These are phyloP conservation scores for Trichosurus vulpecula DNA, from an alignment of 2,797 vertebrate genomes.

Conservation along the genomic window DNA sequence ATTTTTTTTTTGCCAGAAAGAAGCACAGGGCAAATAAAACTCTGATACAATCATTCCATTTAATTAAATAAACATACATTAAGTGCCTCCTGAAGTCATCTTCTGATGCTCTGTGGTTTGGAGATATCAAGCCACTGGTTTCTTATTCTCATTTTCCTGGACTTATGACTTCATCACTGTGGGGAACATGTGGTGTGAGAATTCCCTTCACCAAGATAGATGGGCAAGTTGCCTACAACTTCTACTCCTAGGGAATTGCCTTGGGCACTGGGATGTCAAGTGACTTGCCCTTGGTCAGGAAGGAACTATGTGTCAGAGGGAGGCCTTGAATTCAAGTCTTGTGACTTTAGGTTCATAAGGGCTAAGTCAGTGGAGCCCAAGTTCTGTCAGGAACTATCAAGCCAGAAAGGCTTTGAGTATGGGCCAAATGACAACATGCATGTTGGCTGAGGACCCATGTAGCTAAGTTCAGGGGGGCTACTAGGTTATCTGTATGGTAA, in stretches of 20 bases:
- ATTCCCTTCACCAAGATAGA: not conserved
- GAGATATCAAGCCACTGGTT: not conserved
- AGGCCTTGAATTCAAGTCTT: not conserved
- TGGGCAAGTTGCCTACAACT: not conserved
- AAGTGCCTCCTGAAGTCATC: not conserved
- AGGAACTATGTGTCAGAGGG: not conserved
- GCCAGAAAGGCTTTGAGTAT: not conserved
- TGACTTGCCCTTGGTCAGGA: not conserved
- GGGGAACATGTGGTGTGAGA: not conserved
- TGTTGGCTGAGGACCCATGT: not conserved
- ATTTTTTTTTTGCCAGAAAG: not conserved
- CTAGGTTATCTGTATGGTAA: not conserved
- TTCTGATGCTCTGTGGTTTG: not conserved
- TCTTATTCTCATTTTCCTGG: not conserved
- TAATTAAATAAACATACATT: not conserved
- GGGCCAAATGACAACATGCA: not conserved
- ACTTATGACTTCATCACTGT: not conserved
- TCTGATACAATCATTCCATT: not conserved
- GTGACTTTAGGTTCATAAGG: not conserved
- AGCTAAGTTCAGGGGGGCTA: not conserved
- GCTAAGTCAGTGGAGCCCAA: not conserved
- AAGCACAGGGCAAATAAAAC: not conserved
- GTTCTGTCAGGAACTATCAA: not conserved
- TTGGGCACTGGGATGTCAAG: not conserved
- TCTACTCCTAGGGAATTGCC: not conserved